Conservation (phyloP, 2,797 vertebrate genomes). For the Psittacula derbiana region DNA sequence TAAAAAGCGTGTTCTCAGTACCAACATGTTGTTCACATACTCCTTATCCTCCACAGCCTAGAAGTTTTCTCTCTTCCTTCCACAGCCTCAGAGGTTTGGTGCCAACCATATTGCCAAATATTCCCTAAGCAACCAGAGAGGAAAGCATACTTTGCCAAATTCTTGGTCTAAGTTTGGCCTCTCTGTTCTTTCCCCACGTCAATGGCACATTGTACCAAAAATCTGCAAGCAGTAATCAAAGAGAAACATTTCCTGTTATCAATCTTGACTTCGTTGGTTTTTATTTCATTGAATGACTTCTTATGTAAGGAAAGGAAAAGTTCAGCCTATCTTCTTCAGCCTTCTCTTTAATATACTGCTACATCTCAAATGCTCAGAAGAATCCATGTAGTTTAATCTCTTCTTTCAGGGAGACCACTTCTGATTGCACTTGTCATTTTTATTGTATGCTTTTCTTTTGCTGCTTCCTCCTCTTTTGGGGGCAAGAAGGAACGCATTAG, state of each 20-base stretch:
- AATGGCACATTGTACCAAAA: background rate
- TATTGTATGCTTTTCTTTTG: background rate
- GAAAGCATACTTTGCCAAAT: background rate
- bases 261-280: background rate
- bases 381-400: background rate
- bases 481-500: background rate
- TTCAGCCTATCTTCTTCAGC: background rate
- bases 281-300: background rate
- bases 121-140: background rate
- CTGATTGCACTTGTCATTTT: background rate
- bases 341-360: background rate
- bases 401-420: background rate
- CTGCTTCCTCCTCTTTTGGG: background rate
- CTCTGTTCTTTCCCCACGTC: background rate
- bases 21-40: background rate
- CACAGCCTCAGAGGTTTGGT: background rate
- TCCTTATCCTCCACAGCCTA: background rate
- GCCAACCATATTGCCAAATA: background rate
- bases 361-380: background rate
- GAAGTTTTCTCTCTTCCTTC: background rate
- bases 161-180: background rate
- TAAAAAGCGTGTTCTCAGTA: background rate
- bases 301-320: background rate
- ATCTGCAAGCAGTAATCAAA: background rate
- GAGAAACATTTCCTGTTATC: constrained; percentile 16